A percentile compares a stretch with the other conserved stretches of the same genome.
These are phyloP conservation scores for Chrysolina oricalcia DNA, from an alignment of 2,888 invertebrate genomes.

Conservation along the genomic window DNA sequence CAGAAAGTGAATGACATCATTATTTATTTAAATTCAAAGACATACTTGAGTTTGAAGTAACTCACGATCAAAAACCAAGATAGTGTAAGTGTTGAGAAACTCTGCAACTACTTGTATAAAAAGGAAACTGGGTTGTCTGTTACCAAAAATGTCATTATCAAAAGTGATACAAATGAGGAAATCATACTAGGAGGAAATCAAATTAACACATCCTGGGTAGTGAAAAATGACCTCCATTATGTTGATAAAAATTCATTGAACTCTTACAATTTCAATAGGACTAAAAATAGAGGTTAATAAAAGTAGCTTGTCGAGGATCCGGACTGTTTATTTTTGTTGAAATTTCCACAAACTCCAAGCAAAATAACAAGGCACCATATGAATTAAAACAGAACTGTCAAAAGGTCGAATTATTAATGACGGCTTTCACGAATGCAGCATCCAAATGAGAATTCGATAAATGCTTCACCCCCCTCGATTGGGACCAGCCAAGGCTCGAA, in stretches of 20 bases:
- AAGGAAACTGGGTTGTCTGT: no score
- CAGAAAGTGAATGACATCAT: no score
- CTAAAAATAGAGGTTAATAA: neutral
- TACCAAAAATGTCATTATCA: neutral
- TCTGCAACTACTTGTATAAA: no score
- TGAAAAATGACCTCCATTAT: conserved; percentile 16
- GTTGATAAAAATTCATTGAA: conserved; percentile 26
- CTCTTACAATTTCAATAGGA: neutral
- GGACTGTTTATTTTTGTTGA: neutral
- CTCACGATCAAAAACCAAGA: no score
- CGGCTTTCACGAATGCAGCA: conserved; percentile 6
- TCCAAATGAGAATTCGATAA: conserved; percentile 9
- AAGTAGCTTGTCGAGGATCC: neutral
- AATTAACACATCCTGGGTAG: conserved; percentile 23
- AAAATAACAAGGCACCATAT: neutral
- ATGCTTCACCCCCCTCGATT: neutral
- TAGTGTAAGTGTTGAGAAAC: no score
- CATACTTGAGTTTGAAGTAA: no score
- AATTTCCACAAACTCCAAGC: neutral
- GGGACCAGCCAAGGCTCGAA: neutral
- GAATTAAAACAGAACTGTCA: conserved; percentile 8
- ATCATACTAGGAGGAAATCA: neutral
- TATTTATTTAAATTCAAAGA: no score
- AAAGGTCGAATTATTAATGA: conserved; percentile 6
- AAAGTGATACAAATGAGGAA: conserved; percentile 1